Evolutionary conservation across 2,113 vertebrate genomes (phyloP), one percentile per base, ranked within the genome.

Genomic region (Cebidichthys violaceus): DNA sequence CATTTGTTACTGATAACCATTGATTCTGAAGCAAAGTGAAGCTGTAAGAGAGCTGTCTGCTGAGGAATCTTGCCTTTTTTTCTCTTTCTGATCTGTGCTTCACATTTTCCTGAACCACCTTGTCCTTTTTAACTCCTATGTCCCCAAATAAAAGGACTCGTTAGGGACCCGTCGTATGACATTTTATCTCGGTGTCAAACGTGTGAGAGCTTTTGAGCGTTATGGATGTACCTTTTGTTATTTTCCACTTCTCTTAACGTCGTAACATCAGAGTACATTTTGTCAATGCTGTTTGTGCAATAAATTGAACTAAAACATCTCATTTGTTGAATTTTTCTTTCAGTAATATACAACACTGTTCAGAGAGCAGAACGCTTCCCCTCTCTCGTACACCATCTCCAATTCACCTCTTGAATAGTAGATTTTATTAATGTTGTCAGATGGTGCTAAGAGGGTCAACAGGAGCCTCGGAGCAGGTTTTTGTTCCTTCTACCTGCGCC

Each of bases 241-340:
- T 89, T 92, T 85, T 87, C 75, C 90, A 85, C 72, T 90, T 87
- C 80, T 87, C 83, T 71, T 79, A 85, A 81, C 64, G 65, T 92
- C 73, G 87, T 93, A 94, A 93, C 88, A 90, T 87, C 84, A 29
- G 55, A 89, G 62, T 93, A 91, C 85, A 92, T 92, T 94, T 94
- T 95, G 93, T 95, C 93, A 90, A 89, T 85, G 90, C 92, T 94
- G 88, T 95, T 95, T 95, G 94, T 95, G 94, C 94, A 96, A 94
- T 95, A 95, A 95, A 95, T 87, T 60, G 35, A 92, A 89, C 82
- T 90, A 89, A 90, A 92, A 86, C 71, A 77, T 60, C 18, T 10
- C 20, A 52, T 27, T 33, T 73, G 15, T 65, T 39, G 4, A 4
- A 18, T 75, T 70, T 80, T 17, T 57, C 61, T 33, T 57, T 50